phyloP scores from a whole-genome alignment of 92 coral and sea anemone genomes.

The Galaxea fascicularis region DNA sequence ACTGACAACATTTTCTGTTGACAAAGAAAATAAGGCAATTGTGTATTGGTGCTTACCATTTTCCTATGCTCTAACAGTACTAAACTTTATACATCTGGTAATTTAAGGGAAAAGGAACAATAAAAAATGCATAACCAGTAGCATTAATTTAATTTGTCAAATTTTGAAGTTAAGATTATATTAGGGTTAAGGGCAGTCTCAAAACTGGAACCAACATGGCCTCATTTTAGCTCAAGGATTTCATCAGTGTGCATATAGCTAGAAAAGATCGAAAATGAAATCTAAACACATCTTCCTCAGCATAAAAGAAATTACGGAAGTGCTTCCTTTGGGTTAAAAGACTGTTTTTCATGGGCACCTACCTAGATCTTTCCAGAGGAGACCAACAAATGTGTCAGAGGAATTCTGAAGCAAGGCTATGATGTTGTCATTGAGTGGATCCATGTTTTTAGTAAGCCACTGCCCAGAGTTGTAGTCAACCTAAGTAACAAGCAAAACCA shows the following conservation, averaged over 20 bases:
- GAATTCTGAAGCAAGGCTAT: conserved; percentile 86
- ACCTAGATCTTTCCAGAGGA: conserved; percentile 98
- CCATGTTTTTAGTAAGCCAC: conserved; percentile 97
- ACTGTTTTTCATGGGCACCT: not conserved
- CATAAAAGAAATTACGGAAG: not conserved
- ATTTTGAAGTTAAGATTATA: no score
- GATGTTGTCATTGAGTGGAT: conserved; percentile 97
- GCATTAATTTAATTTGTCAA: no score
- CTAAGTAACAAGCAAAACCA: conserved; percentile 10
- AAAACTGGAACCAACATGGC: no score
- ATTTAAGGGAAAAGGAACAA: not conserved
- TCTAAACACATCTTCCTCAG: not conserved
- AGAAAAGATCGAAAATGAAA: no score
- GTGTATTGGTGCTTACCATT: not conserved
- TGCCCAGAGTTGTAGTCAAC: conserved; percentile 92
- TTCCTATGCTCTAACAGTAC: not conserved
- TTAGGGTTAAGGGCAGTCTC: no score
- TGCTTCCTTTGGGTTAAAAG: not conserved
- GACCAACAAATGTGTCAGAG: conserved; percentile 87
- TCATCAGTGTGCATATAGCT: no score
- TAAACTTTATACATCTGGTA: not conserved
- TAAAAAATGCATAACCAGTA: no score
- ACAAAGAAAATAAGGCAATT: not conserved
- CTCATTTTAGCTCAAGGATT: no score
- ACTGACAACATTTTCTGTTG: conserved; percentile 90